Percentiles rank a stretch among this genome's conserved stretches.
Conservation (phyloP, 2,888 invertebrate species). For the Maniola hyperantus region DNA sequence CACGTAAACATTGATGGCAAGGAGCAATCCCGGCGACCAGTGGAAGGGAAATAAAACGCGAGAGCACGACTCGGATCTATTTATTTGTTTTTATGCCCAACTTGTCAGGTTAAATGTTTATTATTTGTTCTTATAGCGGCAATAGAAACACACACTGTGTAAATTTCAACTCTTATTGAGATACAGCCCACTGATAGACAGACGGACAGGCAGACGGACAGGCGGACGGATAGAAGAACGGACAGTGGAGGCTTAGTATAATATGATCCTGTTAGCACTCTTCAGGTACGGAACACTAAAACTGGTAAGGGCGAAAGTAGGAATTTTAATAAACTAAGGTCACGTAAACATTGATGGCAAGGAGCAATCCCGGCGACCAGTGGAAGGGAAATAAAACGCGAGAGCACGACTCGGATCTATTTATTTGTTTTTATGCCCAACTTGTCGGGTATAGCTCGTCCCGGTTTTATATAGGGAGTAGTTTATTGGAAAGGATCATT, state of each 20-base stretch:
- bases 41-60: constrained; percentile 39
- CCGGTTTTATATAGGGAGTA: constrained; percentile 41
- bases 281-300: too few species aligned
- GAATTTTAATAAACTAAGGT: constrained; percentile 76
- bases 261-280: too few species aligned
- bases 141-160: too few species aligned
- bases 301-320: constrained; percentile 60
- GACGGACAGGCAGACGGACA: too few species aligned
- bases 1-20: constrained; percentile 72
- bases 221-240: too few species aligned
- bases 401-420: constrained; percentile 41
- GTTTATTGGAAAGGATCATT: constrained; percentile 42
- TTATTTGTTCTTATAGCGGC: too few species aligned
- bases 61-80: constrained; percentile 41
- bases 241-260: too few species aligned
- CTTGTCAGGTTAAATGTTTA: constrained; percentile 36
- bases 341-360: constrained; percentile 72
- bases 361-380: constrained; percentile 43
- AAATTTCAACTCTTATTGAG: too few species aligned
- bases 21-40: constrained; percentile 43
- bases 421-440: constrained; percentile 51
- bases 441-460: constrained; percentile 31
- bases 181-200: too few species aligned
- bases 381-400: constrained; percentile 39
- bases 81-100: constrained; percentile 51